phyloP scores from a whole-genome alignment of 2,113 vertebrate genomes.

The Microcebus jonahi region DNA sequence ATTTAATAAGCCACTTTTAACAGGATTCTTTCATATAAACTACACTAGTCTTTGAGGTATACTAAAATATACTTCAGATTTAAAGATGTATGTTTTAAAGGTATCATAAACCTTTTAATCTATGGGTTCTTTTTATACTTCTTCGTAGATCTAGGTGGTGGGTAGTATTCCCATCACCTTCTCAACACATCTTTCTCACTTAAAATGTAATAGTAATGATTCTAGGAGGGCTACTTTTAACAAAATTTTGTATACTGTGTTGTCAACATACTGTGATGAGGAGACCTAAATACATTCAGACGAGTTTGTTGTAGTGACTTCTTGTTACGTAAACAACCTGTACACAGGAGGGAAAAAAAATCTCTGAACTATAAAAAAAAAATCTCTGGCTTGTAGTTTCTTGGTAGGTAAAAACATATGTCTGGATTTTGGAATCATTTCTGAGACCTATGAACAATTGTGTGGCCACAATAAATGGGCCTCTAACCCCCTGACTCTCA shows the following conservation, averaged over 20 bases:
- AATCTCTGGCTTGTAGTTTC: background rate
- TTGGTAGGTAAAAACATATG: background rate
- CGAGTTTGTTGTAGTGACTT: background rate
- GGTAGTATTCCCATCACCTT: background rate
- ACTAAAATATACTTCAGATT: background rate
- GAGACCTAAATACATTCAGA: background rate
- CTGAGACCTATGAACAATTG: background rate
- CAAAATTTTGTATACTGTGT: background rate
- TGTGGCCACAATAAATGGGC: background rate
- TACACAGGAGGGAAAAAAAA: background rate
- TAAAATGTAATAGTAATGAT: background rate
- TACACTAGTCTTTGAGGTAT: background rate
- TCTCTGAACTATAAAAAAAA: background rate
- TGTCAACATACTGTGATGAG: background rate
- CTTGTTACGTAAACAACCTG: background rate
- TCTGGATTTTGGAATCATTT: background rate
- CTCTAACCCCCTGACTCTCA: background rate
- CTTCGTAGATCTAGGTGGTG: background rate
- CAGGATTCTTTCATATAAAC: conserved; percentile 28
- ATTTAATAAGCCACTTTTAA: background rate
- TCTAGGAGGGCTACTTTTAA: background rate
- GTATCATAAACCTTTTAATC: background rate
- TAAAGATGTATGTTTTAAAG: background rate
- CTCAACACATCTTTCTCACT: background rate
- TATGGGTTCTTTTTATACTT: background rate